Evolutionary conservation across 2,888 invertebrate species (phyloP), one percentile per base, ranked within the genome.

Genomic region (Cheiracanthium punctorium): DNA sequence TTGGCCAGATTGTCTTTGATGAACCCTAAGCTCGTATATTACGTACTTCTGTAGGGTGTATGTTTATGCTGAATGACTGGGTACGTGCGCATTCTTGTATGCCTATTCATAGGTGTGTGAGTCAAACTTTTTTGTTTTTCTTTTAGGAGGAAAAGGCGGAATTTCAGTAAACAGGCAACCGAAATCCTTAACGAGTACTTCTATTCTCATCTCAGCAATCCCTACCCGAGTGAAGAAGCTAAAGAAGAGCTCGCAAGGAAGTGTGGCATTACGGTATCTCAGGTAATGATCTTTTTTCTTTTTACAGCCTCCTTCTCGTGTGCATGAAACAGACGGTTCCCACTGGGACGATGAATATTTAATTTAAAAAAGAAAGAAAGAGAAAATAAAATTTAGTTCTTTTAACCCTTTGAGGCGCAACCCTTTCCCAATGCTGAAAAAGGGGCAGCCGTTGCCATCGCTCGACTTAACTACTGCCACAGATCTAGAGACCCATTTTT

Each of bases 111-210:
- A 30, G 67, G 10, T 28, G n/a, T 71, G 37, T 41, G n/a, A 41
- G 5, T 71, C 24, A 28, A 14, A 0, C 12, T 20, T 64, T 14
- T 30, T n/a, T n/a, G 1, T 75, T 76, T 65, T 20, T 75, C 14
- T 29, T 43, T 52, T n/a, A 93, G 93, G 91, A 91, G 92, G 93
- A 99, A 99, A 93, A 95, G 99, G 90, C 95, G 99, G 91, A 99
- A 99, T 93, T 99, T 99, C 93, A 98, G 98, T 94, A 99, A 99
- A 93, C 98, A 99, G 93, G 99, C 99, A 81, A 99, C 99, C 30
- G 99, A 99, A 94, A 97, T 99, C 91, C 94, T 99, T 90, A 99
- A 99, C 93, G 99, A 99, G 93, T 99, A 99, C 93, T 99, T 99
- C 93, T 99, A 99, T 93, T 98, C 98, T 90, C 99, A 99, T 93